Evolutionary conservation across 2,113 vertebrate species (phyloP), one percentile per base, ranked within the genome.

Genomic region (Salvelinus namaycush): DNA sequence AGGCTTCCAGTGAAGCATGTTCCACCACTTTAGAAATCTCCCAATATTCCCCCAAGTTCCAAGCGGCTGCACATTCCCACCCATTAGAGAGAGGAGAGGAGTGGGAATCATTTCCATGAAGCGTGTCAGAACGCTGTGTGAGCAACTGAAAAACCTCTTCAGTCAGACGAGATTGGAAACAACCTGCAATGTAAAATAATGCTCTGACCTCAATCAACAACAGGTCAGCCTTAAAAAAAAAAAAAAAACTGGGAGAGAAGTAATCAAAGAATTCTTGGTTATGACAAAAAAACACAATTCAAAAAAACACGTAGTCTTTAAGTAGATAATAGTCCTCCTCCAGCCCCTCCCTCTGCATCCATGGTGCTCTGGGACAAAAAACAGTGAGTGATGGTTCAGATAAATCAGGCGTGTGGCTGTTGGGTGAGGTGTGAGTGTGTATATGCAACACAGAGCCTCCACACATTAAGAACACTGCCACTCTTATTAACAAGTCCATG

Each of bases 11-110:
- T 81, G 70, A 69, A 79, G 77, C 13, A 73, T 82, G 77, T 73
- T 83, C 62, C 34, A 8, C 1, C 81, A 87, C 88, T 88, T 80
- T 84, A 88, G 88, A 89, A 90, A 88, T 90, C 92, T 93, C 90
- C 87, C 68, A 80, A 76, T 62, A 82, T 81, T 44, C n/a, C 59
- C 82, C 76, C 51, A 48, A 4, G 86, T 85, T 90, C 80, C 84
- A 1, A 86, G 68, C 1, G 64, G 81, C 51, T 87, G 87, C 78
- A 68, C 31, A 82, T 90, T 89, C 83, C 81, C 76, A 88, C 82
- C 81, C 76, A 91, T 91, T 87, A 90, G 68, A 67, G 64, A 83
- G 74, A 89, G 72, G 73, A 83, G 76, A 74, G n/a, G 70, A 57
- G 77, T 75, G 81, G 59, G 78, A 77, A 82, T 81, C 77, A 81